A percentile compares a stretch with the other conserved stretches of the same genome.
These are phyloP conservation scores for Ophion slaviceki DNA, from an alignment of 2,888 invertebrate genomes.

Conservation along the genomic window DNA sequence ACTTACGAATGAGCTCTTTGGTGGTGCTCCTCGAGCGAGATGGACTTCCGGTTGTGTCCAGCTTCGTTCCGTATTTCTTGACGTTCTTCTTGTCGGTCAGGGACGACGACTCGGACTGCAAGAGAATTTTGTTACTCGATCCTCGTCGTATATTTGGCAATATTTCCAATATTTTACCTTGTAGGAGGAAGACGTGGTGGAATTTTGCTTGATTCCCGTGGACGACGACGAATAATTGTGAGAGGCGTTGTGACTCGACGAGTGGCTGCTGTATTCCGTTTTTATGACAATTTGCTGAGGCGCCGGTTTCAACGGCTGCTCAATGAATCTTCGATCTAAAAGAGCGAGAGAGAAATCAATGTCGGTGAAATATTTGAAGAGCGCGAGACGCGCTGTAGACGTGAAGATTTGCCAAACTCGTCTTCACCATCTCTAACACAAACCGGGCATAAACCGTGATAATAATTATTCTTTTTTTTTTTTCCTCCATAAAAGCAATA, in stretches of 20 bases:
- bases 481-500: conserved; percentile 49
- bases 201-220: conserved; percentile 68
- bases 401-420: neutral
- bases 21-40: conserved; percentile 95
- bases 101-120: conserved; percentile 76
- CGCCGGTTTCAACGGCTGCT: conserved; percentile 92
- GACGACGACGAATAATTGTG: conserved; percentile 69
- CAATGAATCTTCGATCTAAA: conserved; percentile 93
- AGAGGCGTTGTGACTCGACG: conserved; percentile 79
- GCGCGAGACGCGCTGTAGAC: neutral
- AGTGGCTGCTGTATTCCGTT: conserved; percentile 85
- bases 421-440: neutral
- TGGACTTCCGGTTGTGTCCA: conserved; percentile 91
- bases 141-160: neutral
- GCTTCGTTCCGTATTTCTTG: conserved; percentile 89
- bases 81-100: conserved; percentile 83
- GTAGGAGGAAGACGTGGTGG: conserved; percentile 70
- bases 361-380: too few relatives aligned
- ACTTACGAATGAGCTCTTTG: conserved; percentile 93
- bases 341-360: neutral
- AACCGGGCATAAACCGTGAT: conserved; percentile 10
- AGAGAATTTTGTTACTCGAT: neutral
- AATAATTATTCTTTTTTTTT: conserved; percentile 36
- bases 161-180: conserved; percentile 65
- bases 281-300: conserved; percentile 89